Conservation (phyloP, 23 tunicate genomes). For the Botrylloides violaceus region DNA sequence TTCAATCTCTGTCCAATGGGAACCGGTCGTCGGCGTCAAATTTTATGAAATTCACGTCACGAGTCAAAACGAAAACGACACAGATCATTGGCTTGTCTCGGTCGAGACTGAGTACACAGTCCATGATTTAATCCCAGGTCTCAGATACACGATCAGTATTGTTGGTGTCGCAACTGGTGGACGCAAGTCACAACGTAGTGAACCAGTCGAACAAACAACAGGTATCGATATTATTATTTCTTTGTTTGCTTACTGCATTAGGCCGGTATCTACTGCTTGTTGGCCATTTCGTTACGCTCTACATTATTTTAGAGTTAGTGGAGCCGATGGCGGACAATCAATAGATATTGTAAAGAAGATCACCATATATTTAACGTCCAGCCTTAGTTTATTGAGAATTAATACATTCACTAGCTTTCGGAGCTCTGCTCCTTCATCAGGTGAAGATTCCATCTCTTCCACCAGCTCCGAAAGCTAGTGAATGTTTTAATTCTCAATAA, state of each 20-base stretch:
- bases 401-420: no score
- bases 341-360: no score
- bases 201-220: constrained; percentile 9
- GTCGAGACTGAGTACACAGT: constrained; percentile 14
- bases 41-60: constrained; percentile 18
- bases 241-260: not conserved
- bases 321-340: no score
- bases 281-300: not conserved
- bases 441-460: not conserved
- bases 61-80: not conserved
- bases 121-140: constrained; percentile 8
- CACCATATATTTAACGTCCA: no score
- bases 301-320: no score
- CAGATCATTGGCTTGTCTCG: not conserved
- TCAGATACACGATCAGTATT: not conserved
- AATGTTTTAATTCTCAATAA: no score
- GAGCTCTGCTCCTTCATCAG: no score
- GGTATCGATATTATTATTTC: constrained; percentile 1
- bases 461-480: no score
- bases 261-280: not conserved
- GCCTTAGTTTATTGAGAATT: no score
- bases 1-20: constrained; percentile 45
- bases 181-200: not conserved
- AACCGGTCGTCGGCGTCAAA: constrained; percentile 37
- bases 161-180: constrained; percentile 19